phyloP scores from a whole-genome alignment of 2,113 vertebrate species.

The Phycodurus eques region DNA sequence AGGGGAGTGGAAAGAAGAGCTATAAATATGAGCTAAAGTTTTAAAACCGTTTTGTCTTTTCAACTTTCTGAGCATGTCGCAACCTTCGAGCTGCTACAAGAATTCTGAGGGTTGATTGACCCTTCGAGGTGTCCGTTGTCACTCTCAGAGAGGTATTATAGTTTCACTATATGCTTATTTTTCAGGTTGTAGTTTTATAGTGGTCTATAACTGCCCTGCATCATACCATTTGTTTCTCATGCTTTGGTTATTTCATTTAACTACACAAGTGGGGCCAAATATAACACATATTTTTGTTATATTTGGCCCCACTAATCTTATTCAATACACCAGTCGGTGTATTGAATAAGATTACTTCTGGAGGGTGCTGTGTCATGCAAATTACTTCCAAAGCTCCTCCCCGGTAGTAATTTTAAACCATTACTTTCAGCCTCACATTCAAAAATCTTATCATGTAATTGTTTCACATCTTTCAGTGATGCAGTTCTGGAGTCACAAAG shows the following conservation, averaged over 20 bases:
- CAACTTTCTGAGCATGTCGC: too few relatives aligned
- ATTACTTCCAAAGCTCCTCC: background rate
- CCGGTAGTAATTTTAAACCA: background rate
- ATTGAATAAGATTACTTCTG: background rate
- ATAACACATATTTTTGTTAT: background rate
- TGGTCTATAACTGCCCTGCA: background rate
- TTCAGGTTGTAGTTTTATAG: too few relatives aligned
- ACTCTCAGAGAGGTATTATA: too few relatives aligned
- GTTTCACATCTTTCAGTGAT: slow-evolving; percentile 5
- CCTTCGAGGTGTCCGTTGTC: too few relatives aligned
- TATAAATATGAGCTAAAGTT: too few relatives aligned
- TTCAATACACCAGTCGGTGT: background rate
- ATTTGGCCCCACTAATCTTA: too few relatives aligned
- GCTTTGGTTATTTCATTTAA: background rate
- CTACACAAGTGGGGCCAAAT: background rate
- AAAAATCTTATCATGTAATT: slow-evolving; percentile 21
- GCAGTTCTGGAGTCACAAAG: background rate
- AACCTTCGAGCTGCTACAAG: too few relatives aligned
- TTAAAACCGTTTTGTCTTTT: too few relatives aligned
- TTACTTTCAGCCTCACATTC: slow-evolving; percentile 6
- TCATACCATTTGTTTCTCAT: background rate
- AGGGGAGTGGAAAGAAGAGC: too few relatives aligned
- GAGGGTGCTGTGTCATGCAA: background rate
- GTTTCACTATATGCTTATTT: too few relatives aligned
- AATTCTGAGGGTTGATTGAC: too few relatives aligned